Conservation (phyloP, 2,888 invertebrate genomes). For the Protodeltote pygarga region DNA sequence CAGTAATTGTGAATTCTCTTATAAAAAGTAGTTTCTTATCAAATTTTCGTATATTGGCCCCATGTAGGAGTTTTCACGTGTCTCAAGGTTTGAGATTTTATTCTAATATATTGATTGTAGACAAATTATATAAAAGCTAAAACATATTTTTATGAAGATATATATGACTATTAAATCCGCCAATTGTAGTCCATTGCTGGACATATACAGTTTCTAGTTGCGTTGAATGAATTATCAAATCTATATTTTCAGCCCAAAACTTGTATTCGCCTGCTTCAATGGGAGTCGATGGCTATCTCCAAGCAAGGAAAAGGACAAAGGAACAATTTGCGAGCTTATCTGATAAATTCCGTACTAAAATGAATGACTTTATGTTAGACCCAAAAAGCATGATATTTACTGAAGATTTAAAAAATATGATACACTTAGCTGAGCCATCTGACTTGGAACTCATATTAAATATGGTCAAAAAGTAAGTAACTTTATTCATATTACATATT, state of each 20-base stretch:
- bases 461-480: slow-evolving; percentile 90
- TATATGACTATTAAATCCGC: no score
- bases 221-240: no score
- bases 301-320: slow-evolving; percentile 82
- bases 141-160: no score
- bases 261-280: slow-evolving; percentile 87
- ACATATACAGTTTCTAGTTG: no score
- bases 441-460: slow-evolving; percentile 89
- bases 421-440: slow-evolving; percentile 89
- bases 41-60: slow-evolving; percentile 53
- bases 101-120: neutral
- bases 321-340: slow-evolving; percentile 88
- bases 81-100: slow-evolving; percentile 53
- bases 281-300: slow-evolving; percentile 88
- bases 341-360: slow-evolving; percentile 90
- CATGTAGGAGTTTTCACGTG: slow-evolving; percentile 54
- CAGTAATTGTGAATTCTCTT: slow-evolving; percentile 59
- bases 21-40: slow-evolving; percentile 49
- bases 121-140: neutral
- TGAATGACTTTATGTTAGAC: slow-evolving; percentile 88
- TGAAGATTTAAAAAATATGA: slow-evolving; percentile 94
- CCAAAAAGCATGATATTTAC: slow-evolving; percentile 91
- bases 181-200: no score
- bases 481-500: neutral
- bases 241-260: slow-evolving; percentile 64